Evolutionary conservation across 2,797 vertebrate genomes (phyloP).

Genomic region (Squalus acanthias): DNA sequence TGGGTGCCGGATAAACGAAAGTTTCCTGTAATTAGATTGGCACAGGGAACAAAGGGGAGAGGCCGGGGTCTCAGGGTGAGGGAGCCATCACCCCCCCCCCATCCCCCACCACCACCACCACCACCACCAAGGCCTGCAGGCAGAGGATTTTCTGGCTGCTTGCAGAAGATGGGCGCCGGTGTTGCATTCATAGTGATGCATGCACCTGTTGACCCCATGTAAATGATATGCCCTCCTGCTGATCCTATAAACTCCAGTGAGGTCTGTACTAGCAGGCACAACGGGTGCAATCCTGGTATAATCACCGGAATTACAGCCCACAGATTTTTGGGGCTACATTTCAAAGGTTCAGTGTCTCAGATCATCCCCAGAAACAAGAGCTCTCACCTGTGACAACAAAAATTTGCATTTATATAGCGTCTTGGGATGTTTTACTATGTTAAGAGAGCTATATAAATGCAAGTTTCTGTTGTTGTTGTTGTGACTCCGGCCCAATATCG

Average conservation of each 20-base stretch:
- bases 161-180: background rate
- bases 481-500: background rate
- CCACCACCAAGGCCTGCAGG: background rate
- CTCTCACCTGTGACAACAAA: too few relatives aligned
- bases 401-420: background rate
- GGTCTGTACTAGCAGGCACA: background rate
- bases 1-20: too few relatives aligned
- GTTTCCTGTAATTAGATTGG: background rate
- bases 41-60: too few relatives aligned
- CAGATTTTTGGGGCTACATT: background rate
- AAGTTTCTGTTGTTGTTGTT: background rate
- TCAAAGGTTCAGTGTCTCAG: background rate
- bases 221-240: background rate
- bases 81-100: background rate
- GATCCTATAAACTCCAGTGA: background rate
- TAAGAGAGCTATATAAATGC: too few relatives aligned
- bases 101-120: background rate
- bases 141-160: background rate
- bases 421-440: background rate
- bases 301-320: background rate
- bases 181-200: background rate
- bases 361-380: background rate
- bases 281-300: too few relatives aligned
- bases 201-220: too few relatives aligned
- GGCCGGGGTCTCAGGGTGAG: too few relatives aligned